phyloP scores from a whole-genome alignment of 2,797 vertebrate species.

The Poeciliopsis gracilis region DNA sequence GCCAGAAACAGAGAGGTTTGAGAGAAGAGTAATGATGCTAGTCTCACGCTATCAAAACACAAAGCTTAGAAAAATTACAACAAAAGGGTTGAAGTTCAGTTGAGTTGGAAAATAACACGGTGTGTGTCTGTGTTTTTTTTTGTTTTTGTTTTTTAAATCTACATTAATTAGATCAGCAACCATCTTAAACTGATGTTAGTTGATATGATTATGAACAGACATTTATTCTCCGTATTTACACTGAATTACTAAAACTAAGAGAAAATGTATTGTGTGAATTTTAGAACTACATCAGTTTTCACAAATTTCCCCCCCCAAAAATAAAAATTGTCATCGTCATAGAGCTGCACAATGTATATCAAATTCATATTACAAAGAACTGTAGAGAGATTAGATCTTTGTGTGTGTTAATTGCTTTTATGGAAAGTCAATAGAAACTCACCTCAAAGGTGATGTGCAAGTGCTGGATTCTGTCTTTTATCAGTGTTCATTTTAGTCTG shows the following conservation, averaged over 20 bases:
- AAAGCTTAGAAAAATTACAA: not conserved
- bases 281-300: not conserved
- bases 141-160: not conserved
- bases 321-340: no score
- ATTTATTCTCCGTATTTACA: not conserved
- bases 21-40: constrained; percentile 57
- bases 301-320: not conserved
- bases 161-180: not conserved
- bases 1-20: constrained; percentile 55
- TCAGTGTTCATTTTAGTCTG: constrained; percentile 28
- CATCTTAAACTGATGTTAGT: not conserved
- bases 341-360: no score
- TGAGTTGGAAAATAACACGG: not conserved
- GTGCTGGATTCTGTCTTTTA: constrained; percentile 17
- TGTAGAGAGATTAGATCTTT: not conserved
- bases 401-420: constrained; percentile 1
- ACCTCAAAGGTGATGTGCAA: constrained; percentile 19
- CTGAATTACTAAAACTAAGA: not conserved
- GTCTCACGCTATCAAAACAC: constrained; percentile 52
- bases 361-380: no score
- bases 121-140: not conserved
- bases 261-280: not conserved
- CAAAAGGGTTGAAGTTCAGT: not conserved
- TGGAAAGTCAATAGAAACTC: constrained; percentile 14
- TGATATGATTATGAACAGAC: not conserved